A percentile compares a stretch with the other conserved stretches of the same genome.
phyloP scores from a whole-genome alignment of 2,113 vertebrate species.

The Archocentrus centrarchus region DNA sequence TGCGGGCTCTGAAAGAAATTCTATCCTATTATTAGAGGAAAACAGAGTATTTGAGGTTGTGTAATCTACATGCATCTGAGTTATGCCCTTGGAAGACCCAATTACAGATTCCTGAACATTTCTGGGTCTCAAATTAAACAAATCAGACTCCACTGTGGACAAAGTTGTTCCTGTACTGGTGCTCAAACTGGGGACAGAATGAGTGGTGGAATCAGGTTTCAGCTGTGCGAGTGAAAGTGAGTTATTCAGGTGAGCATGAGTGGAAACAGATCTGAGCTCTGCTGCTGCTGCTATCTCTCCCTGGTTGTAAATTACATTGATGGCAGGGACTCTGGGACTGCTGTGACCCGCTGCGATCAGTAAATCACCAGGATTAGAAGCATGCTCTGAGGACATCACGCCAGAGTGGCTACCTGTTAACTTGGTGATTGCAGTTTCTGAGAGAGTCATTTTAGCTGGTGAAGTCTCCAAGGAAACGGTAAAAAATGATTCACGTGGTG shows the following conservation, averaged over 20 bases:
- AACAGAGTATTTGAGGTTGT: neutral
- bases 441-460: slow-evolving; percentile 41
- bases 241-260: slow-evolving; percentile 46
- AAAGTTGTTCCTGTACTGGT: neutral
- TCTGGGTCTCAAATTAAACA: slow-evolving; percentile 8
- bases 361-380: slow-evolving; percentile 72
- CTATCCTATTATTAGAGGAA: neutral
- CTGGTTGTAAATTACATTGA: slow-evolving; percentile 61
- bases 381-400: slow-evolving; percentile 47
- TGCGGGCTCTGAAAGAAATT: slow-evolving; percentile 6
- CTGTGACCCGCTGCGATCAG: slow-evolving; percentile 48
- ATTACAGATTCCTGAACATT: slow-evolving; percentile 14
- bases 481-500: slow-evolving; percentile 26
- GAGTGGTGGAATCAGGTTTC: slow-evolving; percentile 7
- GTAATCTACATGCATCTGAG: neutral
- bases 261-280: slow-evolving; percentile 50
- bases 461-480: slow-evolving; percentile 22
- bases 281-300: slow-evolving; percentile 37
- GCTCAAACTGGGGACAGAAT: neutral
- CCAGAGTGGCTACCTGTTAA: slow-evolving; percentile 41
- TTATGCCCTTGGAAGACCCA: neutral
- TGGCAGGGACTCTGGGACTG: slow-evolving; percentile 44
- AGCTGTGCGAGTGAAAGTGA: slow-evolving; percentile 31
- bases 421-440: slow-evolving; percentile 45
- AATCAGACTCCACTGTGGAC: slow-evolving; percentile 12